Evolutionary conservation across 2,888 invertebrate genomes (phyloP).

Genomic region (Steinernema scapterisci): DNA sequence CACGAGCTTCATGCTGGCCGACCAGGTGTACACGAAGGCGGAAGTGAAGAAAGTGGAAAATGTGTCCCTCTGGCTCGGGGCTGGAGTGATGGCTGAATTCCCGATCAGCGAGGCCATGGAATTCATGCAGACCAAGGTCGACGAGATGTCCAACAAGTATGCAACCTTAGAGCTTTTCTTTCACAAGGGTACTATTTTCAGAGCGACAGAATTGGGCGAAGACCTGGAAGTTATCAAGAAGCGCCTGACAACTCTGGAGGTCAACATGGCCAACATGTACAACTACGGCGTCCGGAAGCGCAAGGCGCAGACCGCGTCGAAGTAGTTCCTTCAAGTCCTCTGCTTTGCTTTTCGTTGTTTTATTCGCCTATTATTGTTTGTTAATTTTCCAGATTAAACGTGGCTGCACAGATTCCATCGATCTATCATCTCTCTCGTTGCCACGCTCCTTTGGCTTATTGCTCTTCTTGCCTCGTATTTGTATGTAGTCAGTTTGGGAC

Average conservation of each 20-base stretch:
- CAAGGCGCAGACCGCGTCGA: background rate
- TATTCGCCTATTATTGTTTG: background rate
- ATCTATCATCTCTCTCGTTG: no score
- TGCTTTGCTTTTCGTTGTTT: background rate
- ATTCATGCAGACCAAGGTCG: slow-evolving; percentile 49
- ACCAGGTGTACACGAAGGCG: slow-evolving; percentile 55
- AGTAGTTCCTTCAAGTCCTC: background rate
- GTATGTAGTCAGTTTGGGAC: no score
- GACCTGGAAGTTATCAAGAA: slow-evolving; percentile 77
- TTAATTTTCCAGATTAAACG: background rate
- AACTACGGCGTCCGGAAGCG: slow-evolving; percentile 86
- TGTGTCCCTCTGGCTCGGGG: slow-evolving; percentile 59
- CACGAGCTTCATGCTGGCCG: slow-evolving; percentile 52
- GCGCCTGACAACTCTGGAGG: slow-evolving; percentile 96
- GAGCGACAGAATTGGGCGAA: slow-evolving; percentile 43
- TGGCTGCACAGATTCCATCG: no score
- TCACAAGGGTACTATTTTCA: slow-evolving; percentile 32
- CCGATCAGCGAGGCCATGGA: slow-evolving; percentile 60
- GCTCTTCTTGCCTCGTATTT: no score
- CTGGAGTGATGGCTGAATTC: slow-evolving; percentile 65
- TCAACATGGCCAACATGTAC: slow-evolving; percentile 95
- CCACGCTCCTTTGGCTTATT: no score
- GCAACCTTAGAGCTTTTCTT: background rate
- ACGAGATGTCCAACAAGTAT: slow-evolving; percentile 29
- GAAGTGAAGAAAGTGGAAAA: slow-evolving; percentile 50